These are phyloP conservation scores for Diploptera punctata DNA, from an alignment of 2,888 invertebrate genomes.

Conservation along the genomic window DNA sequence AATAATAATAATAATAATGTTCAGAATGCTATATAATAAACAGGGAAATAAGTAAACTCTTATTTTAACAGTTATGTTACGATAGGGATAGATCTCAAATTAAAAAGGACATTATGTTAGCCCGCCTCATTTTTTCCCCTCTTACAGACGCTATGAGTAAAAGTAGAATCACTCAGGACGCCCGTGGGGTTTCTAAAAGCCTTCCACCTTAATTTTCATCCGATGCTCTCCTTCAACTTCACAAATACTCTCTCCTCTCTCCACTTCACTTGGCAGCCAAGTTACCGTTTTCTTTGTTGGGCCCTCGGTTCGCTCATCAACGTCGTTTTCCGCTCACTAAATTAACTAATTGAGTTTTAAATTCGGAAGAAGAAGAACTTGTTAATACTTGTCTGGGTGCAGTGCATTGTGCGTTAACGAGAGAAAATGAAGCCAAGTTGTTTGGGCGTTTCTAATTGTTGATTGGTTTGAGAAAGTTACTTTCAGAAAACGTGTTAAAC, in stretches of 20 bases:
- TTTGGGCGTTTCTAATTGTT: no score
- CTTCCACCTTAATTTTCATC: not conserved
- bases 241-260: not conserved
- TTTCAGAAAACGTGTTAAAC: no score
- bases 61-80: not conserved
- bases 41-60: not conserved
- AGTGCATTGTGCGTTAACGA: no score
- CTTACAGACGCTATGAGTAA: no score
- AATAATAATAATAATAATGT: not conserved
- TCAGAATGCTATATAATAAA: not conserved
- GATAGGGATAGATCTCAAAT: no score
- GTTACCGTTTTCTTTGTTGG: not conserved
- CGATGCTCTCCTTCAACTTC: not conserved
- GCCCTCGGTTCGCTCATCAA: not conserved
- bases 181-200: not conserved
- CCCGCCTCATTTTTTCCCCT: no score
- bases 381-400: no score
- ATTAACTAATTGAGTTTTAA: slow-evolving; percentile 43
- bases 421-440: no score
- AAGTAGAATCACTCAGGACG: no score
- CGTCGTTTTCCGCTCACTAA: slow-evolving; percentile 26
- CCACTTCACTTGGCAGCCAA: slow-evolving; percentile 1
- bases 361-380: slow-evolving; percentile 15
- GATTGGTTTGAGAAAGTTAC: no score
- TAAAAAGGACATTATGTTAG: no score